Conservation (phyloP, 1,140 invertebrate species). For the Stenopsyche tienmushanensis region DNA sequence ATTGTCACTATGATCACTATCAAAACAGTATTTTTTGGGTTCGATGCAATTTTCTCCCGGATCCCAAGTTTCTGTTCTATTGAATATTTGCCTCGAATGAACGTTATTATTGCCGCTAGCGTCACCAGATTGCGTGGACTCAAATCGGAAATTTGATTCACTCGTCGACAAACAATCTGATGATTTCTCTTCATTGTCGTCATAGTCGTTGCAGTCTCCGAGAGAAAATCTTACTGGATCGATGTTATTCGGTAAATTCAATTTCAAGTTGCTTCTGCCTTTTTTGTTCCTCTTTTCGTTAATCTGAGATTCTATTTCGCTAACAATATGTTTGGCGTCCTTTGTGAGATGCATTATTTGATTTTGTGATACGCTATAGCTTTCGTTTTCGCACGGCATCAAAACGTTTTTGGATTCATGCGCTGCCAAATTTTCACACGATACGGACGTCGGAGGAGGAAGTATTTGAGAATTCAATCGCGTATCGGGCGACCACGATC, state of each 20-base stretch:
- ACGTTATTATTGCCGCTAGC: conserved; percentile 15
- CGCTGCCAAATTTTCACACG: conserved; percentile 64
- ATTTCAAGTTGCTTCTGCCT: conserved; percentile 60
- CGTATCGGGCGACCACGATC: conserved; percentile 81
- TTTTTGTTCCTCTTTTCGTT: conserved; percentile 47
- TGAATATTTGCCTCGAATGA: conserved; percentile 46
- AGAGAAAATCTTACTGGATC: conserved; percentile 51
- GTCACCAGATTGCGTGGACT: conserved; percentile 26
- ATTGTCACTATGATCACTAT: conserved; percentile 44
- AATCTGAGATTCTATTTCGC: conserved; percentile 61
- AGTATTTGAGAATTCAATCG: conserved; percentile 60
- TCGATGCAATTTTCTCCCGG: conserved; percentile 54
- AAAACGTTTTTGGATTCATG: conserved; percentile 74
- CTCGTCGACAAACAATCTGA: conserved; percentile 43
- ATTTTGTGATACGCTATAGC: conserved; percentile 87
- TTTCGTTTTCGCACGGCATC: conserved; percentile 80
- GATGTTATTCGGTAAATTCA: conserved; percentile 61
- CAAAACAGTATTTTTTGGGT: conserved; percentile 24
- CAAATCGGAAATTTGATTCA: conserved; percentile 41
- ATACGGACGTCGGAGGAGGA: conserved; percentile 59
- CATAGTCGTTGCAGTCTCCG: conserved; percentile 43
- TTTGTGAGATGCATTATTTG: conserved; percentile 77
- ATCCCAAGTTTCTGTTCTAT: conserved; percentile 65
- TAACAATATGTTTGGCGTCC: conserved; percentile 64
- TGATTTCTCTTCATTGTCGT: conserved; percentile 44